phyloP scores from a whole-genome alignment of 2,797 vertebrate species.

The Takifugu ocellatus region DNA sequence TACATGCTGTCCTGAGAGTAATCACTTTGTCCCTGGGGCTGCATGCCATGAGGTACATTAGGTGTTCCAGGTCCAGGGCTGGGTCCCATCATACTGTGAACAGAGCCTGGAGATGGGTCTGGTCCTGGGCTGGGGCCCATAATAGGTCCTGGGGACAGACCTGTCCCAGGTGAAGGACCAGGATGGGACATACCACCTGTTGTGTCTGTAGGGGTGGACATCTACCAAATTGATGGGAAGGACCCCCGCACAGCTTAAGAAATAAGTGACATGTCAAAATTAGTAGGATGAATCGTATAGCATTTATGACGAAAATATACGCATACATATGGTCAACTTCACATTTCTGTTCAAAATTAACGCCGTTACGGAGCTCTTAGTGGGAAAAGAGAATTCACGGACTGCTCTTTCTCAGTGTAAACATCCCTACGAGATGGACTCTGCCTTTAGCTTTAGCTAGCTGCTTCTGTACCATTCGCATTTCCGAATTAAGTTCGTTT shows the following conservation, averaged over 20 bases:
- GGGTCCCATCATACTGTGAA: slow-evolving; percentile 98
- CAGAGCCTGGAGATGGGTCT: slow-evolving; percentile 93
- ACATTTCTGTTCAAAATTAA: no score
- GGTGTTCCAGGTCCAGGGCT: slow-evolving; percentile 88
- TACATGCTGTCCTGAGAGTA: slow-evolving; percentile 91
- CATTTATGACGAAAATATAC: no score
- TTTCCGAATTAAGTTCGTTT: no score
- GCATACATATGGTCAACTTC: no score
- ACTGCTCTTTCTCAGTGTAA: no score
- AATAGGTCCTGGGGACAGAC: slow-evolving; percentile 93
- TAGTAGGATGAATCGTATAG: no score
- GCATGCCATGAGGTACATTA: slow-evolving; percentile 84
- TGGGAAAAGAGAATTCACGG: no score
- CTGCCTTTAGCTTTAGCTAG: no score
- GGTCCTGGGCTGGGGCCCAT: slow-evolving; percentile 95
- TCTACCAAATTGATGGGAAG: slow-evolving; percentile 65
- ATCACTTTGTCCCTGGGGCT: slow-evolving; percentile 83
- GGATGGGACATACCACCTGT: slow-evolving; percentile 91
- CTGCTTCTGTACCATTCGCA: no score
- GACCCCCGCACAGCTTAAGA: slow-evolving; percentile 28
- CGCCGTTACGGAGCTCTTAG: no score
- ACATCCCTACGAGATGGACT: no score
- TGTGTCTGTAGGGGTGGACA: slow-evolving; percentile 92
- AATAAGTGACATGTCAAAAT: not conserved
- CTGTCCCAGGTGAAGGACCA: slow-evolving; percentile 92